These are phyloP conservation scores for Phrixothrix hirtus DNA, from an alignment of 2,888 invertebrate species.

Conservation along the genomic window DNA sequence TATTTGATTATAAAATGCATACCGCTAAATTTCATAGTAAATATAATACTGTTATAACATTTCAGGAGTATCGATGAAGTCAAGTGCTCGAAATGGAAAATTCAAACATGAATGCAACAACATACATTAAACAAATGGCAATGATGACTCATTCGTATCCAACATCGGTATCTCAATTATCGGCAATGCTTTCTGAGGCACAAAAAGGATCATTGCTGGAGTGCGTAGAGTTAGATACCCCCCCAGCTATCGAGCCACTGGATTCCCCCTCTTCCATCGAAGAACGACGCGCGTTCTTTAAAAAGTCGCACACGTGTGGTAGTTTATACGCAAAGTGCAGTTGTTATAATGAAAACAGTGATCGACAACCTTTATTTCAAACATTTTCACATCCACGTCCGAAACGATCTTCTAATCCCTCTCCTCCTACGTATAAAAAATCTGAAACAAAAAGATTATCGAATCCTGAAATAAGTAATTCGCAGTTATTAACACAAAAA, in stretches of 20 bases:
- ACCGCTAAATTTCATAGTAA: no score
- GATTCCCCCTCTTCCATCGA: slow-evolving; percentile 23
- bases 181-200: slow-evolving; percentile 46
- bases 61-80: no score
- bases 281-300: slow-evolving; percentile 21
- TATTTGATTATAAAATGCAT: no score
- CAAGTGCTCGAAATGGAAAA: no score
- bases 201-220: slow-evolving; percentile 40
- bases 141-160: slow-evolving; percentile 38
- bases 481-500: slow-evolving; percentile 8
- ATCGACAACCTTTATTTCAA: slow-evolving; percentile 29
- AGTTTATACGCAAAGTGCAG: slow-evolving; percentile 56
- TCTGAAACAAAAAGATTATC: slow-evolving; percentile 34
- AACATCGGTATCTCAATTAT: slow-evolving; percentile 41
- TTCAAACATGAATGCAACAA: neutral
- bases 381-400: slow-evolving; percentile 33
- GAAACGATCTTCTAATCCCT: slow-evolving; percentile 31
- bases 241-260: slow-evolving; percentile 16
- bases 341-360: slow-evolving; percentile 44
- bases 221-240: slow-evolving; percentile 30
- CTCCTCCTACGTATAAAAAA: neutral
- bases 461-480: slow-evolving; percentile 37
- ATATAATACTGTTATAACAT: no score
- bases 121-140: neutral
- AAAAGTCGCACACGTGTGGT: slow-evolving; percentile 55